These are phyloP conservation scores for Episyrphus balteatus DNA, from an alignment of 1,140 invertebrate genomes.

Conservation along the genomic window DNA sequence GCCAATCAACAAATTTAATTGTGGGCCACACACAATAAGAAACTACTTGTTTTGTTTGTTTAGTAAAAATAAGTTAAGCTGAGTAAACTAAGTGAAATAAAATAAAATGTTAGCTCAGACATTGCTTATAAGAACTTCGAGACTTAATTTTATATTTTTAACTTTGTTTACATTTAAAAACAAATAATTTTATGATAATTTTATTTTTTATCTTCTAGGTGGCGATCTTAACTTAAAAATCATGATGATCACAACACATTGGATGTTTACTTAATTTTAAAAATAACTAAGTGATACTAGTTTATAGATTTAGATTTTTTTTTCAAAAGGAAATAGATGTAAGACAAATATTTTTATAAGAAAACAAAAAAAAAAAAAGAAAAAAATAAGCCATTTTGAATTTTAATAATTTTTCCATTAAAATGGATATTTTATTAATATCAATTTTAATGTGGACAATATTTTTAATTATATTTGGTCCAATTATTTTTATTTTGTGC, in stretches of 20 bases:
- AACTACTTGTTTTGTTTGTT: too few relatives aligned
- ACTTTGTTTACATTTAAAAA: too few relatives aligned
- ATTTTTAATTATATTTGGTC: constrained; percentile 26
- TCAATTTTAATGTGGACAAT: constrained; percentile 24
- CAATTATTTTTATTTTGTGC: constrained; percentile 27
- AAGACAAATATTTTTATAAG: not conserved
- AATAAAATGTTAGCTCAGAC: too few relatives aligned
- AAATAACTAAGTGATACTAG: constrained; percentile 2
- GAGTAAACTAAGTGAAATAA: too few relatives aligned
- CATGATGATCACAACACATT: not conserved
- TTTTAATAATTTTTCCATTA: constrained; percentile 7
- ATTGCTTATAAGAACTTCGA: too few relatives aligned
- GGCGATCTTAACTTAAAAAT: constrained; percentile 4
- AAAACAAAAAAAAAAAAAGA: not conserved
- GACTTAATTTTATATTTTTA: too few relatives aligned
- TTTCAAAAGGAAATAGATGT: not conserved
- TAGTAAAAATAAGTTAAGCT: too few relatives aligned
- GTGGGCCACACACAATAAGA: too few relatives aligned
- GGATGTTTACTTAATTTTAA: not conserved
- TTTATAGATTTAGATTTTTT: not conserved
- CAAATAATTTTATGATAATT: too few relatives aligned
- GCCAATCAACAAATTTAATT: too few relatives aligned
- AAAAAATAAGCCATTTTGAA: constrained; percentile 5
- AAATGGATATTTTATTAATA: constrained; percentile 24
- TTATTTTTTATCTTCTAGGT: constrained; percentile 6